A percentile compares a stretch with the other conserved stretches of the same genome.
Evolutionary conservation across 2,113 vertebrate genomes (phyloP).

Genomic region (Microcebus griseorufus): DNA sequence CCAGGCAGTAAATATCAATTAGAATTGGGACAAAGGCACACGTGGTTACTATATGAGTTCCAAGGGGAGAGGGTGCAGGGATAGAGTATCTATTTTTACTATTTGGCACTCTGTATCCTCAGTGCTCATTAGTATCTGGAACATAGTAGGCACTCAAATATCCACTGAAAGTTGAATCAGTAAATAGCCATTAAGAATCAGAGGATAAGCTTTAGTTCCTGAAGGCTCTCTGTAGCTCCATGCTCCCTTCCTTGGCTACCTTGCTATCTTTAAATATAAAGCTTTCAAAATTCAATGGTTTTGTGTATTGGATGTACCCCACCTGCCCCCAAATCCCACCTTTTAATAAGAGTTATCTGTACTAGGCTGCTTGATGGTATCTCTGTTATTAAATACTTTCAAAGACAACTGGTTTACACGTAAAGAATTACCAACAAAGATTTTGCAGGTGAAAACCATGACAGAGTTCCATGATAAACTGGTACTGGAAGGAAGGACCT

Average conservation of each 20-base stretch:
- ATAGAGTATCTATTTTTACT: neutral
- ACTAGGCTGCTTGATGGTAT: neutral
- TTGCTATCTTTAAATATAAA: conserved; percentile 2
- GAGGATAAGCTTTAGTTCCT: neutral
- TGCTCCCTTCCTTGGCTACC: neutral
- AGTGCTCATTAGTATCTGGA: neutral
- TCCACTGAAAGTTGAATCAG: neutral
- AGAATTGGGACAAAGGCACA: neutral
- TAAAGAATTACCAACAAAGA: neutral
- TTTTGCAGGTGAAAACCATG: conserved; percentile 15
- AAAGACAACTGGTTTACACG: conserved; percentile 23
- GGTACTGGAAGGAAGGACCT: neutral
- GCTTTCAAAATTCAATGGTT: conserved; percentile 14
- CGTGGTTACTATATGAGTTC: neutral
- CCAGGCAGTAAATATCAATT: neutral
- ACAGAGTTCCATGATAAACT: conserved; percentile 9
- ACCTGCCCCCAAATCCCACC: neutral
- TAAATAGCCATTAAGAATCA: neutral
- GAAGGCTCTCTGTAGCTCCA: neutral
- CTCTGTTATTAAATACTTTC: neutral
- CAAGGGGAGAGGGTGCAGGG: neutral
- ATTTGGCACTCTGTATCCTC: neutral
- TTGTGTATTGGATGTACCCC: neutral
- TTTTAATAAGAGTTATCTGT: neutral
- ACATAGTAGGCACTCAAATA: neutral